Conservation (phyloP, 2,888 invertebrate genomes). For the Sturmia bella region DNA sequence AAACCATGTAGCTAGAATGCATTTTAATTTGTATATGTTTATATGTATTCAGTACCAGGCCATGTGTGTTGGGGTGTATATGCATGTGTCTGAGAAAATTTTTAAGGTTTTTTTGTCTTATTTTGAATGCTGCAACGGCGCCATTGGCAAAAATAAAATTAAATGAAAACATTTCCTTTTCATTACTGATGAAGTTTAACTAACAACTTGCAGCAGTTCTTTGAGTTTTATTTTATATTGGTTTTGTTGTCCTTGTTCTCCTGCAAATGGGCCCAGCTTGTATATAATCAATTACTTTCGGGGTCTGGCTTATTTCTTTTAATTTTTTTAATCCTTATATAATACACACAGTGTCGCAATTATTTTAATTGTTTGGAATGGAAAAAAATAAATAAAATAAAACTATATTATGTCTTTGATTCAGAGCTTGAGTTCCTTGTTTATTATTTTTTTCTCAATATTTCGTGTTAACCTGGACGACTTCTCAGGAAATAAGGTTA, state of each 20-base stretch:
- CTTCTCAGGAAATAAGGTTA: too few species aligned
- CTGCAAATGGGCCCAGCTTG: constrained; percentile 2
- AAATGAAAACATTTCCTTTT: constrained; percentile 79
- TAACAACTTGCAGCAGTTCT: constrained; percentile 29
- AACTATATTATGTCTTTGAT: too few species aligned
- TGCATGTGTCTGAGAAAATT: constrained; percentile 18
- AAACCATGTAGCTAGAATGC: not conserved
- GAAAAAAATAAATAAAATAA: too few species aligned
- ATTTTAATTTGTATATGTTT: not conserved
- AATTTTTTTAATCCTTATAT: not conserved
- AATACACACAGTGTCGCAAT: constrained; percentile 9
- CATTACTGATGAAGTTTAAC: constrained; percentile 59
- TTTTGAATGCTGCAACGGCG: constrained; percentile 72
- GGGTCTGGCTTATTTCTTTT: not conserved
- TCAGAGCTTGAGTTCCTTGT: too few species aligned
- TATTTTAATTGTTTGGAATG: too few species aligned
- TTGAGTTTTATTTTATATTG: constrained; percentile 30
- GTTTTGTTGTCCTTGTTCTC: constrained; percentile 20
- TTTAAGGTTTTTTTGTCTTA: constrained; percentile 29
- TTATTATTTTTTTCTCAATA: too few species aligned
- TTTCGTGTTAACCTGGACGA: too few species aligned
- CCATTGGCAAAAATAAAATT: constrained; percentile 78
- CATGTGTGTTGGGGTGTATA: not conserved
- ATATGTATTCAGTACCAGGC: too few species aligned
- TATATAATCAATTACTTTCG: constrained; percentile 36